Conservation (phyloP, 1,140 invertebrate genomes). For the Drosophila orena region DNA sequence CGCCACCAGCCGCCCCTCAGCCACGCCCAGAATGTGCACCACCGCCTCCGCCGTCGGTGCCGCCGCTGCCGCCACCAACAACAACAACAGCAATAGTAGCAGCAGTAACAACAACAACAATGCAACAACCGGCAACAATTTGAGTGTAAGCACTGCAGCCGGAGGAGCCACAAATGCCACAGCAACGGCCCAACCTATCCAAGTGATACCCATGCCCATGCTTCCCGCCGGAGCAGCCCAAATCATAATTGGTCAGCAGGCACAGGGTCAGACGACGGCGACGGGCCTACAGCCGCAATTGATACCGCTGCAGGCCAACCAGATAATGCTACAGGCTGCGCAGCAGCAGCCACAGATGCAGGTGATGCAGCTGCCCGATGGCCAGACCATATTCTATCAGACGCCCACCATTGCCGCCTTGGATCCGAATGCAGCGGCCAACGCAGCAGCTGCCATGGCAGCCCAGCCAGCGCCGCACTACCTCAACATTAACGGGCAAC, state of each 20-base stretch:
- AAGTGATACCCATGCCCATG: conserved; percentile 81
- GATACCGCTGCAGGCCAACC: conserved; percentile 74
- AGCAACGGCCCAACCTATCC: conserved; percentile 56
- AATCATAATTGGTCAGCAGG: conserved; percentile 78
- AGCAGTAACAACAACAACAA: conserved; percentile 45
- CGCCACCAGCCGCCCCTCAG: conserved; percentile 53
- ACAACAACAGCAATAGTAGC: conserved; percentile 30
- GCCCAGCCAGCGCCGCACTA: conserved; percentile 87
- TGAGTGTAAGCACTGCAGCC: conserved; percentile 12
- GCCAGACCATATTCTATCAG: conserved; percentile 97
- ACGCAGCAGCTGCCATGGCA: conserved; percentile 41
- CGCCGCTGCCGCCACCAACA: conserved; percentile 5
- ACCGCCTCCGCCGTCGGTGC: conserved; percentile 9
- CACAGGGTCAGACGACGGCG: conserved; percentile 38
- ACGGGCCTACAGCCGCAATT: conserved; percentile 54
- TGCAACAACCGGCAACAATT: conserved; percentile 25
- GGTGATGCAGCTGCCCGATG: conserved; percentile 95
- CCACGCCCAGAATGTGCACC: conserved; percentile 65
- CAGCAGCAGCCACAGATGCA: conserved; percentile 89
- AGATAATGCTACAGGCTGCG: conserved; percentile 76
- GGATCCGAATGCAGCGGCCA: conserved; percentile 58
- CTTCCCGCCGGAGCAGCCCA: conserved; percentile 63
- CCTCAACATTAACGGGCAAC: conserved; percentile 90
- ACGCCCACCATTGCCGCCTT: conserved; percentile 61
- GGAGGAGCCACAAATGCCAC: conserved; percentile 8